Conservation (phyloP, 2,113 vertebrate species). For the Tyrannus savana region DNA sequence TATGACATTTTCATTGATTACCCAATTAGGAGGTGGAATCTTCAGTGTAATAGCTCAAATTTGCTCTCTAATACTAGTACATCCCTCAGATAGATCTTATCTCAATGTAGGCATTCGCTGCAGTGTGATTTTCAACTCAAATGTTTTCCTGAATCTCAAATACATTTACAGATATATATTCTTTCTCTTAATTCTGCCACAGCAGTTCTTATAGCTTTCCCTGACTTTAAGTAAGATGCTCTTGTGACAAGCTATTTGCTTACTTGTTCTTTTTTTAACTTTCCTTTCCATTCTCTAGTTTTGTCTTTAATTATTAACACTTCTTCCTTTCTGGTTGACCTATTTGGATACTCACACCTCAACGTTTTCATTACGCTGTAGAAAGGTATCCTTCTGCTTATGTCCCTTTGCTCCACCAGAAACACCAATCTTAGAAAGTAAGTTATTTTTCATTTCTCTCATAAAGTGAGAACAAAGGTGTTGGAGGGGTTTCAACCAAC, state of each 20-base stretch:
- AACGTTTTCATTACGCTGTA: not conserved
- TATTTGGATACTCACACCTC: conserved; percentile 27
- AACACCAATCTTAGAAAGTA: not conserved
- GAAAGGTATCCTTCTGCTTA: not conserved
- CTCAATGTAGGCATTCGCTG: not conserved
- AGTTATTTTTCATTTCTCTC: not conserved
- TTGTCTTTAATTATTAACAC: conserved; percentile 61
- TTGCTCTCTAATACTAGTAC: not conserved
- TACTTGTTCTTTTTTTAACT: conserved; percentile 51
- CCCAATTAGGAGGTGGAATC: not conserved
- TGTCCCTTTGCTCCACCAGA: not conserved
- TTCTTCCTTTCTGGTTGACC: conserved; percentile 61
- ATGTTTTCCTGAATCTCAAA: not conserved
- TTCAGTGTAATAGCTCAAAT: not conserved
- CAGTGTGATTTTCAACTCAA: not conserved
- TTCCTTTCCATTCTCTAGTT: conserved; percentile 53
- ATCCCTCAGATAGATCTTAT: not conserved
- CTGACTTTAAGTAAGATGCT: not conserved
- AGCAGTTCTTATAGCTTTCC: not conserved
- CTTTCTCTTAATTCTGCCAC: not conserved
- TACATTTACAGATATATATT: not conserved
- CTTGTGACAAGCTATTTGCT: not conserved
- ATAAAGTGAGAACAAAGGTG: not conserved
- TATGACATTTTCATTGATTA: not conserved
- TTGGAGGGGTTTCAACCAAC: not conserved